Conservation (phyloP, 2,888 invertebrate genomes). For the Agrochola macilenta region DNA sequence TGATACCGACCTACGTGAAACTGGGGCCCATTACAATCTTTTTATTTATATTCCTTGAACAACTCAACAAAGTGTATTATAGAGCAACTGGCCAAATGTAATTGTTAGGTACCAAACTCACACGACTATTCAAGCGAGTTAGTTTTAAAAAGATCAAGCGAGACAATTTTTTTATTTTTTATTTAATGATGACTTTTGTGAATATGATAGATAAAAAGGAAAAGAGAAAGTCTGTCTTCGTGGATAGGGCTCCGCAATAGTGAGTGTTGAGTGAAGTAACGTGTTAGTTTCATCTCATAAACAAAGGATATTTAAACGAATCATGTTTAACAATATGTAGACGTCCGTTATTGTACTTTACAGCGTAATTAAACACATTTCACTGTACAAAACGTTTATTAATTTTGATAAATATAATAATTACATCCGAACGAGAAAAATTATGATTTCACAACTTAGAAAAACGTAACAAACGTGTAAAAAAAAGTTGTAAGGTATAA, state of each 20-base stretch:
- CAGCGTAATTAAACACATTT: no score
- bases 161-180: background rate
- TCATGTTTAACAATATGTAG: background rate
- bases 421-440: no score
- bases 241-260: background rate
- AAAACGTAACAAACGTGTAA: no score
- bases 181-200: no score
- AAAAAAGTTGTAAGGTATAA: no score
- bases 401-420: no score
- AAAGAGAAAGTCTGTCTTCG: no score
- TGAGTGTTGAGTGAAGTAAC: background rate
- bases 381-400: no score
- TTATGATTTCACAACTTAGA: no score
- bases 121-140: no score
- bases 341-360: no score
- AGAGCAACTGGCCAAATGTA: slow-evolving; percentile 11
- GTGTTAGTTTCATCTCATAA: background rate
- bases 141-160: background rate
- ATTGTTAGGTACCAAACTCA: background rate
- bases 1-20: slow-evolving; percentile 98
- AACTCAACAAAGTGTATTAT: slow-evolving; percentile 92
- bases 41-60: slow-evolving; percentile 98
- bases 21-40: slow-evolving; percentile 99
- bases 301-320: background rate
- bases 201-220: background rate